Evolutionary conservation across 2,797 vertebrate species (phyloP).

Genomic region (Labeo calbasu): DNA sequence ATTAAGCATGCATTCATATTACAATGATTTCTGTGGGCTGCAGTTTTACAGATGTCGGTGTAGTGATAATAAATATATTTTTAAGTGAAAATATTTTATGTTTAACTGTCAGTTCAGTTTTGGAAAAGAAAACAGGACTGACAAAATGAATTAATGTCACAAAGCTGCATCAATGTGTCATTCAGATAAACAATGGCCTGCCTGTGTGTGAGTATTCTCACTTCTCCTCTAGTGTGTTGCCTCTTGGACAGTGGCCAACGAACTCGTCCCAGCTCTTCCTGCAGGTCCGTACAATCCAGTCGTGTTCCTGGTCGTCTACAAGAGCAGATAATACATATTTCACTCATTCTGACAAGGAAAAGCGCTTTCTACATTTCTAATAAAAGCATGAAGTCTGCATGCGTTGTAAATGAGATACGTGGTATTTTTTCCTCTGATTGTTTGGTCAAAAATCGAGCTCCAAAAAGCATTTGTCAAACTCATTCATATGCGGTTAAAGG

Average conservation of each 20-base stretch:
- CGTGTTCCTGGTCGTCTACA: slow-evolving; percentile 88
- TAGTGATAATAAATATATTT: neutral
- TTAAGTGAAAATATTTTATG: neutral
- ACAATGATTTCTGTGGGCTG: neutral
- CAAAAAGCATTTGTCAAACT: slow-evolving; percentile 53
- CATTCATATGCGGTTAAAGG: slow-evolving; percentile 59
- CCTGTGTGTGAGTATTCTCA: slow-evolving; percentile 13
- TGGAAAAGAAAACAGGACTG: neutral
- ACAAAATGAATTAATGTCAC: neutral
- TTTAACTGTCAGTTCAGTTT: neutral
- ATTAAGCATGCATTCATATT: neutral
- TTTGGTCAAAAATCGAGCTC: slow-evolving; percentile 42
- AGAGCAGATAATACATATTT: slow-evolving; percentile 34
- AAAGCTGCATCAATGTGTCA: neutral
- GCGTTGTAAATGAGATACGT: neutral
- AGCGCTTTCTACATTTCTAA: neutral
- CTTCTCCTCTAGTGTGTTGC: slow-evolving; percentile 17
- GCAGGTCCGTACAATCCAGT: slow-evolving; percentile 88
- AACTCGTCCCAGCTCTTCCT: slow-evolving; percentile 81
- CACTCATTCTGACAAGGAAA: neutral
- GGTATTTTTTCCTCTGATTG: slow-evolving; percentile 12
- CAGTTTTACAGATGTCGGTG: neutral
- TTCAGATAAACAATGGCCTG: neutral
- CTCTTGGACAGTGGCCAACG: slow-evolving; percentile 31
- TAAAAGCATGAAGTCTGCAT: neutral